These are phyloP conservation scores for Sipha flava DNA, from an alignment of 1,140 invertebrate species.

Conservation along the genomic window DNA sequence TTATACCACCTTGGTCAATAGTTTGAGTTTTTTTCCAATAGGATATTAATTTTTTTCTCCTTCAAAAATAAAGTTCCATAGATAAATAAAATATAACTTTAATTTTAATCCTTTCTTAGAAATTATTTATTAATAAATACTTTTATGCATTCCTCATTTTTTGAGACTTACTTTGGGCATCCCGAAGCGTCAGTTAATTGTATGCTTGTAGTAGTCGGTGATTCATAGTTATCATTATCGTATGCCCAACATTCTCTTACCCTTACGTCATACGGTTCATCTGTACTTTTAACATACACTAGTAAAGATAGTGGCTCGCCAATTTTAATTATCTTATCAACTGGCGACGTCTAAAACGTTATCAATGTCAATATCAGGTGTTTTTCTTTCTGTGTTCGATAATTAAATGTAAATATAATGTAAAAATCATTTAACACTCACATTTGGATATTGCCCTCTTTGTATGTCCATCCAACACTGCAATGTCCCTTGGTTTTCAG, in stretches of 20 bases:
- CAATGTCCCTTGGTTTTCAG: slow-evolving; percentile 50
- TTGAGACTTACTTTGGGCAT: slow-evolving; percentile 56
- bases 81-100: no score
- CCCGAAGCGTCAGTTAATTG: slow-evolving; percentile 57
- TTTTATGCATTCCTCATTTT: no score
- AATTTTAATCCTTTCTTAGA: no score
- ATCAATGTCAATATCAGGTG: neutral
- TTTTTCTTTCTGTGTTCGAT: neutral
- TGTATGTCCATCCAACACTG: slow-evolving; percentile 73
- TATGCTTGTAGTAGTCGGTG: slow-evolving; percentile 51
- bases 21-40: slow-evolving; percentile 54
- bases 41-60: slow-evolving; percentile 58
- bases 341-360: slow-evolving; percentile 47
- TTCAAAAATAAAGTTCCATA: slow-evolving; percentile 40
- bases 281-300: slow-evolving; percentile 58
- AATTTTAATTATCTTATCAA: slow-evolving; percentile 57
- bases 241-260: slow-evolving; percentile 67
- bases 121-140: no score
- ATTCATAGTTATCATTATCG: slow-evolving; percentile 55
- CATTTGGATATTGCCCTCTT: slow-evolving; percentile 57
- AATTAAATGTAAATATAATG: no score
- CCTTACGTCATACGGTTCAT: slow-evolving; percentile 55
- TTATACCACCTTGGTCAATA: slow-evolving; percentile 51
- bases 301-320: slow-evolving; percentile 61
- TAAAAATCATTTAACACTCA: slow-evolving; percentile 42